A percentile compares a stretch with the other conserved stretches of the same genome.
These are phyloP conservation scores for Drosophila pachea DNA, from an alignment of 1,140 invertebrate genomes.

Conservation along the genomic window DNA sequence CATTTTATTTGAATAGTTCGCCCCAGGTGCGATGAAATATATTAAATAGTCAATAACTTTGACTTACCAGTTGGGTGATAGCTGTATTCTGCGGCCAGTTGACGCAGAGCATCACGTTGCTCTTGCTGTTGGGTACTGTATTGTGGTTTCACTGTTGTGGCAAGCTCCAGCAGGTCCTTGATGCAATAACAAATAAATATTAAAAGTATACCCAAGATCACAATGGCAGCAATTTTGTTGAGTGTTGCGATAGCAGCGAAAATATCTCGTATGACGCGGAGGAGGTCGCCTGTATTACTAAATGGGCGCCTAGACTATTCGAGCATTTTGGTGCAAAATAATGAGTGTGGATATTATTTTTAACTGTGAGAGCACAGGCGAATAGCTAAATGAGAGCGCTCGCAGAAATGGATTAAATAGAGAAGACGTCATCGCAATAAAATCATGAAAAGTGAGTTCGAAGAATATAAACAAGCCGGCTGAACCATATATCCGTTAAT, in stretches of 20 bases:
- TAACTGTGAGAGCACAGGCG: constrained; percentile 51
- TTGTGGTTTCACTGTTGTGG: constrained; percentile 33
- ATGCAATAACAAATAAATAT: constrained; percentile 55
- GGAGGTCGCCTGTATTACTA: constrained; percentile 58
- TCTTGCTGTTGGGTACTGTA: constrained; percentile 43
- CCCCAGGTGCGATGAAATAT: constrained; percentile 47
- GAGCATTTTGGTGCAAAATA: constrained; percentile 22
- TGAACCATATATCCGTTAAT: neutral
- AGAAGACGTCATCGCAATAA: constrained; percentile 47
- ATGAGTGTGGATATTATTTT: constrained; percentile 68
- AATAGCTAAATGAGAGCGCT: constrained; percentile 15
- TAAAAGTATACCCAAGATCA: constrained; percentile 43
- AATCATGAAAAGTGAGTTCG: neutral
- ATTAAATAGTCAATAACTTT: constrained; percentile 3
- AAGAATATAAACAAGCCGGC: constrained; percentile 29
- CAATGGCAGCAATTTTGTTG: constrained; percentile 54
- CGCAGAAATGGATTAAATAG: constrained; percentile 7
- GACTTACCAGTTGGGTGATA: constrained; percentile 60
- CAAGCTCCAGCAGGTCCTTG: constrained; percentile 60
- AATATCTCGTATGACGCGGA: constrained; percentile 32
- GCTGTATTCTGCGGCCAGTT: constrained; percentile 56
- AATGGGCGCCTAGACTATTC: constrained; percentile 36
- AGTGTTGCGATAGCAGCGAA: neutral
- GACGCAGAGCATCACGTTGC: constrained; percentile 53
- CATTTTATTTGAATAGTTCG: constrained; percentile 34